Percentiles rank a stretch among this genome's conserved stretches.
phyloP scores from a whole-genome alignment of 2,113 vertebrate genomes.

The Haemorhous mexicanus region DNA sequence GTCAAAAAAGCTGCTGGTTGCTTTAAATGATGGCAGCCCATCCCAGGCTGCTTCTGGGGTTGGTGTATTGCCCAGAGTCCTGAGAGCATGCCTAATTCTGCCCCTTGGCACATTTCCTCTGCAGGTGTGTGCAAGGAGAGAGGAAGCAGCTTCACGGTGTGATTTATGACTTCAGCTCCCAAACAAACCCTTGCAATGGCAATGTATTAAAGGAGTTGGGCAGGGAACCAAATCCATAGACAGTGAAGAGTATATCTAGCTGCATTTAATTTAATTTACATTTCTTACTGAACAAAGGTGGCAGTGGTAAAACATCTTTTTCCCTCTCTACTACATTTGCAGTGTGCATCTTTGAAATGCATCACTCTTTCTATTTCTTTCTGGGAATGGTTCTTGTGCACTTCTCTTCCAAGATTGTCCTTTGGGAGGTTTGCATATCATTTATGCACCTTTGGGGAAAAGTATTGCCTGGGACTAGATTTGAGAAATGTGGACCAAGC shows the following conservation, averaged over 20 bases:
- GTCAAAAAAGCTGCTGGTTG: neutral
- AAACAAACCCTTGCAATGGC: neutral
- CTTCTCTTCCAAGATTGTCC: neutral
- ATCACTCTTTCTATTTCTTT: neutral
- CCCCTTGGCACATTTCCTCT: neutral
- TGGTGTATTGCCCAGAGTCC: neutral
- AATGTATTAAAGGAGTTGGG: neutral
- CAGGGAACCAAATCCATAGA: conserved; percentile 13
- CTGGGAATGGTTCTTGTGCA: neutral
- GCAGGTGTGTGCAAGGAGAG: neutral
- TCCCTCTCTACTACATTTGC: neutral
- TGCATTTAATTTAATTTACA: neutral
- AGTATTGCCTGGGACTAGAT: neutral
- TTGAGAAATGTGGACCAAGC: neutral
- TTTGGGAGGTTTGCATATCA: neutral
- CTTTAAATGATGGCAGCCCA: neutral
- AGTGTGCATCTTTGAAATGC: neutral
- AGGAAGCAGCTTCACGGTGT: neutral
- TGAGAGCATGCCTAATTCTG: neutral
- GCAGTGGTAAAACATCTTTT: neutral
- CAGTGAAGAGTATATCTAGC: neutral
- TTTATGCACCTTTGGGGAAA: conserved; percentile 5
- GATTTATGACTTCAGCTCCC: neutral
- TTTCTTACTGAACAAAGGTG: neutral
- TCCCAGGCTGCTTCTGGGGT: neutral